Evolutionary conservation across 2,888 invertebrate genomes (phyloP).

Genomic region (Rapana venosa): DNA sequence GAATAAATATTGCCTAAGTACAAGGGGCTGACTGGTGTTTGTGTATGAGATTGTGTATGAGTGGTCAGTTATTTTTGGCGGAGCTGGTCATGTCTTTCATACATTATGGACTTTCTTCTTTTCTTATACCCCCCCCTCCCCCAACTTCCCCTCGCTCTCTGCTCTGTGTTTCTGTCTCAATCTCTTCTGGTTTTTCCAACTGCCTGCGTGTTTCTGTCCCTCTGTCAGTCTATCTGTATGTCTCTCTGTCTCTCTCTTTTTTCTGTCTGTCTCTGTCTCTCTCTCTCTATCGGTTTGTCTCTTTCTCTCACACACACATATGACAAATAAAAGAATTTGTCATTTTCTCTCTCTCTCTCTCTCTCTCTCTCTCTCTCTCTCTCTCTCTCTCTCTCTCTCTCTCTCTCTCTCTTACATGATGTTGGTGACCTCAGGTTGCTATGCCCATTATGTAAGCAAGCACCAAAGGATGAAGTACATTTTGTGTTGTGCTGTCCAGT

Average conservation of each 20-base stretch:
- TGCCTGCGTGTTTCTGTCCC: constrained; percentile 19
- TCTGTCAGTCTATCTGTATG: not conserved
- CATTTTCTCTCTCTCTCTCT: not conserved
- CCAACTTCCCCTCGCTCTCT: not conserved
- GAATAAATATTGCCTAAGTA: not conserved
- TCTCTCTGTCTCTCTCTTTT: not conserved
- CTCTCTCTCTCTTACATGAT: too few species aligned
- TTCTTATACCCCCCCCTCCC: too few species aligned
- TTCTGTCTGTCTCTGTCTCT: not conserved
- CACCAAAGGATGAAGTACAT: too few species aligned
- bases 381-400: not conserved
- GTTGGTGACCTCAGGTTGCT: too few species aligned
- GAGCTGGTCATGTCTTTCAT: not conserved
- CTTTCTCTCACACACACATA: not conserved
- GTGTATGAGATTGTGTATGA: constrained; percentile 1
- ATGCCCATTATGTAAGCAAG: too few species aligned
- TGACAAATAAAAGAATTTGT: not conserved
- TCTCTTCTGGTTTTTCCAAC: not conserved
- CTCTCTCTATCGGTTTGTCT: not conserved
- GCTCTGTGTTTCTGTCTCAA: not conserved
- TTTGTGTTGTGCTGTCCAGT: too few species aligned
- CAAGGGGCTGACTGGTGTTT: not conserved
- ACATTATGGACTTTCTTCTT: too few species aligned
- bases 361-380: not conserved
- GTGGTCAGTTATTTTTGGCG: not conserved